A percentile compares a stretch with the other conserved stretches of the same genome.
Conservation (phyloP, 2,113 vertebrate genomes). For the Lepus europaeus region DNA sequence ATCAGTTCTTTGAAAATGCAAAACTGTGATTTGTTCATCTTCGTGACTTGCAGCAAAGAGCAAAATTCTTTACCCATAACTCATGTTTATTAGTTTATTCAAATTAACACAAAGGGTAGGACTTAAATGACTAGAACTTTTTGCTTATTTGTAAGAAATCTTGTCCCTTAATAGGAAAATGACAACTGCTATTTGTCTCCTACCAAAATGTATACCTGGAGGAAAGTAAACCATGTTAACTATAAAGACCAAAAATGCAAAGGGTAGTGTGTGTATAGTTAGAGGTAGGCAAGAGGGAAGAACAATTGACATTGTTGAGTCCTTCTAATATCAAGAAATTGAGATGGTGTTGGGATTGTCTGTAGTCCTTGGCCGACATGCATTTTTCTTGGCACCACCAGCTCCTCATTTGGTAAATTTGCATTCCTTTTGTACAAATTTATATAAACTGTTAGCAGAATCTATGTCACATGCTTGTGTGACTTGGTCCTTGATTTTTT, state of each 20-base stretch:
- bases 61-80: background rate
- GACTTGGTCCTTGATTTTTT: background rate
- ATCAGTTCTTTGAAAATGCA: background rate
- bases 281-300: background rate
- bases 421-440: background rate
- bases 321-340: rapidly evolving
- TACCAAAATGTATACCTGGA: background rate
- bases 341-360: too few relatives aligned
- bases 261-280: rapidly evolving
- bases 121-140: background rate
- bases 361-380: rapidly evolving
- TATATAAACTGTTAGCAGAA: too few relatives aligned
- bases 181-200: background rate
- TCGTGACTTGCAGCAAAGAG: background rate
- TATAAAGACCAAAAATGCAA: background rate
- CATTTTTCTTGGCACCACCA: background rate
- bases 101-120: background rate
- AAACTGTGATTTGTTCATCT: background rate
- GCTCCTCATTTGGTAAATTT: background rate
- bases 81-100: background rate
- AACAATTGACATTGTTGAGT: background rate
- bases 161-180: background rate
- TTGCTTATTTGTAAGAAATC: background rate
- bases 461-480: background rate
- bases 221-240: background rate